Evolutionary conservation across 2,797 vertebrate species (phyloP).

Genomic region (Rachycentron canadum): DNA sequence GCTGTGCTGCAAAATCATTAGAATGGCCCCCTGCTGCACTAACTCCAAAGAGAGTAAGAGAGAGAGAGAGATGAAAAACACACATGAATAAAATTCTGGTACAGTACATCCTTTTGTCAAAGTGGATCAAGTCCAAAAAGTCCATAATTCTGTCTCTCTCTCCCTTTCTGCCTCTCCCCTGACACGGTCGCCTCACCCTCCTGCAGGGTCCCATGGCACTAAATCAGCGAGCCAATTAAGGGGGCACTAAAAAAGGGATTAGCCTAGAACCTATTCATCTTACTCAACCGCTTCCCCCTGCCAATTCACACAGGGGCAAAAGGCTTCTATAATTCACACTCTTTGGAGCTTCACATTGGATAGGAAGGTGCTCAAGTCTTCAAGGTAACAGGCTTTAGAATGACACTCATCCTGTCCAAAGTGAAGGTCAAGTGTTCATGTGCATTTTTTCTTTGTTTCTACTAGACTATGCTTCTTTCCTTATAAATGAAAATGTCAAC

Average conservation of each 20-base stretch:
- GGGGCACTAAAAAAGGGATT: conserved; percentile 81
- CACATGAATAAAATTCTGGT: conserved; percentile 39
- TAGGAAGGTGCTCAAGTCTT: conserved; percentile 42
- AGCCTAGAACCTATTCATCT: conserved; percentile 72
- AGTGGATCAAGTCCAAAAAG: conserved; percentile 51
- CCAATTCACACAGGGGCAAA: conserved; percentile 59
- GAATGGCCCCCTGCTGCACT: conserved; percentile 65
- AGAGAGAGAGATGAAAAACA: conserved; percentile 20
- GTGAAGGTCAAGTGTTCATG: conserved; percentile 63
- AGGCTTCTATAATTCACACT: conserved; percentile 74
- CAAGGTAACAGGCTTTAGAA: conserved; percentile 45
- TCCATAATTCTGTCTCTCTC: conserved; percentile 3
- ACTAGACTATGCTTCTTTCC: conserved; percentile 4
- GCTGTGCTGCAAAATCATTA: conserved; percentile 79
- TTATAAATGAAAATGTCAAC: conserved; percentile 12
- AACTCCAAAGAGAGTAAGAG: conserved; percentile 31
- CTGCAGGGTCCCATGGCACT: conserved; percentile 60
- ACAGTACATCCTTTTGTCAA: conserved; percentile 25
- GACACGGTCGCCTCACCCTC: conserved; percentile 46
- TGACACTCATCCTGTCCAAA: conserved; percentile 51
- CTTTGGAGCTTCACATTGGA: conserved; percentile 51
- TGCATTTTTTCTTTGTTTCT: conserved; percentile 31
- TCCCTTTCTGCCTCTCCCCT: conserved; percentile 8
- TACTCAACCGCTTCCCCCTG: conserved; percentile 58
- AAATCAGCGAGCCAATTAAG: conserved; percentile 83